Conservation (phyloP, 2,113 vertebrate genomes). For the Dasyurus viverrinus region DNA sequence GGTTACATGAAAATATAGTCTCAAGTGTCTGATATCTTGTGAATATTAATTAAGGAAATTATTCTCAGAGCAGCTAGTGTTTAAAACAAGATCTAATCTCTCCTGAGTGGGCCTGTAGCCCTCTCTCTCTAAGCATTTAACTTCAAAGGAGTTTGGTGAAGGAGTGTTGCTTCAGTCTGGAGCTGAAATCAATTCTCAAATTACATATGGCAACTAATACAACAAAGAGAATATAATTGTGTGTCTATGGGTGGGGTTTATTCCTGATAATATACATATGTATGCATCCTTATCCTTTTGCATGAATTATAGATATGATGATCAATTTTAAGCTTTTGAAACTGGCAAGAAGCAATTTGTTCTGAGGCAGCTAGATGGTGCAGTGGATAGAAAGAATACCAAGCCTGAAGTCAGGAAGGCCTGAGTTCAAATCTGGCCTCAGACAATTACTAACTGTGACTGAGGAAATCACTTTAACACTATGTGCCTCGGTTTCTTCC, state of each 20-base stretch:
- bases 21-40: conserved; percentile 76
- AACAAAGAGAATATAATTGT: conserved; percentile 49
- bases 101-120: conserved; percentile 71
- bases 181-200: conserved; percentile 70
- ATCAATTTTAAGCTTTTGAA: neutral
- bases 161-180: conserved; percentile 66
- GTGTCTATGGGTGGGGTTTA: conserved; percentile 1
- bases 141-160: conserved; percentile 77
- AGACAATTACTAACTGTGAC: neutral
- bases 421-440: neutral
- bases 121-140: conserved; percentile 70
- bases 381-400: neutral
- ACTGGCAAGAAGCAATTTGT: neutral
- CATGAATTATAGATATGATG: neutral
- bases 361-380: neutral
- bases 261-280: conserved; percentile 29
- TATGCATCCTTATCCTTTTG: conserved; percentile 30
- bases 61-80: conserved; percentile 78
- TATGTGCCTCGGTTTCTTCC: neutral
- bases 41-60: conserved; percentile 83
- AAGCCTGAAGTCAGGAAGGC: neutral
- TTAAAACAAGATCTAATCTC: conserved; percentile 82
- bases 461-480: no score
- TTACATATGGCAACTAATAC: conserved; percentile 55
- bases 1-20: conserved; percentile 77